Evolutionary conservation across 2,888 invertebrate genomes (phyloP).

Genomic region (Acronicta psi): DNA sequence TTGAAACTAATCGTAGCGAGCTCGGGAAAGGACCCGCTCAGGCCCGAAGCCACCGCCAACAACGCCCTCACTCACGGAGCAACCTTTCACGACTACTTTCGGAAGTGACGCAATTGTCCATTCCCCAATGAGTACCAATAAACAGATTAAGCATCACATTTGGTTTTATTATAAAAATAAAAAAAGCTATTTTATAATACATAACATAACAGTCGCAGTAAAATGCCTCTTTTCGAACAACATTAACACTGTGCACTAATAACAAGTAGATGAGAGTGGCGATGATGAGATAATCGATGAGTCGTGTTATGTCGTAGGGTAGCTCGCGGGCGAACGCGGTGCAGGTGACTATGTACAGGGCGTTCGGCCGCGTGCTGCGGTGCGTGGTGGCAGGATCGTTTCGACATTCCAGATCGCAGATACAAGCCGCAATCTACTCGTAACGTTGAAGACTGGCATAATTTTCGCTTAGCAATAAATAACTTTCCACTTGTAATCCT

Average conservation of each 20-base stretch:
- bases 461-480: conserved; percentile 73
- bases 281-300: conserved; percentile 72
- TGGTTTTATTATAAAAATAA: conserved; percentile 84
- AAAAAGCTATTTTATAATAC: conserved; percentile 84
- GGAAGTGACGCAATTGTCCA: conserved; percentile 73
- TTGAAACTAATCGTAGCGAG: conserved; percentile 69
- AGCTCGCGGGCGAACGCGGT: conserved; percentile 69
- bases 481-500: conserved; percentile 69
- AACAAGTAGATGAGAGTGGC: conserved; percentile 84
- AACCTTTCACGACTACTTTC: conserved; percentile 86
- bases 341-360: conserved; percentile 81
- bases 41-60: conserved; percentile 51
- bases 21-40: conserved; percentile 74
- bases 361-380: conserved; percentile 68
- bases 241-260: conserved; percentile 87
- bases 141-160: conserved; percentile 79
- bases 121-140: conserved; percentile 68
- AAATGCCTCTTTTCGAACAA: conserved; percentile 80
- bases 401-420: conserved; percentile 24
- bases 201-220: conserved; percentile 87
- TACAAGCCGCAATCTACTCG: conserved; percentile 20
- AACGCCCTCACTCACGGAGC: conserved; percentile 69
- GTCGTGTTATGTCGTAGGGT: conserved; percentile 59
- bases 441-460: conserved; percentile 46
- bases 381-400: conserved; percentile 57